Evolutionary conservation across 2,888 invertebrate genomes (phyloP).

Genomic region (Xanthia togata): DNA sequence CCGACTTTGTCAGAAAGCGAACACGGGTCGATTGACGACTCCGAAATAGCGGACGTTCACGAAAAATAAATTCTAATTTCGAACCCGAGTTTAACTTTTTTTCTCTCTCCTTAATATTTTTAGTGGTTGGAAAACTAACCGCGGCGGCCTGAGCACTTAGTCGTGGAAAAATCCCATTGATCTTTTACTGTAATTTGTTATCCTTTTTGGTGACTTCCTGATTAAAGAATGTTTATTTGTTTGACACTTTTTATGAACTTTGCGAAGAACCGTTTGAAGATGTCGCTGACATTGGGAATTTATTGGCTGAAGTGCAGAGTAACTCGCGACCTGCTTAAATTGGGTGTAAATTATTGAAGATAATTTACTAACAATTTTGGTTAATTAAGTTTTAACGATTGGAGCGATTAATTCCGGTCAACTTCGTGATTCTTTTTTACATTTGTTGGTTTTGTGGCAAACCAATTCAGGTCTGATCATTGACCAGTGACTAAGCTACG

Average conservation of each 20-base stretch:
- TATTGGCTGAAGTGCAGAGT: not conserved
- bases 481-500: slow-evolving; percentile 17
- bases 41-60: slow-evolving; percentile 82
- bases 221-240: slow-evolving; percentile 44
- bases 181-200: slow-evolving; percentile 64
- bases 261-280: slow-evolving; percentile 12
- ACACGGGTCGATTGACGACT: slow-evolving; percentile 81
- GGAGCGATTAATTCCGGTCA: slow-evolving; percentile 21
- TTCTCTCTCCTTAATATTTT: slow-evolving; percentile 70
- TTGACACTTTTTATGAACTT: slow-evolving; percentile 26
- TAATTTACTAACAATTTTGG: not conserved
- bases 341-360: slow-evolving; percentile 32
- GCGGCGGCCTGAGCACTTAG: slow-evolving; percentile 53
- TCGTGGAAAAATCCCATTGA: slow-evolving; percentile 63
- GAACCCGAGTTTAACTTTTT: slow-evolving; percentile 68
- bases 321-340: slow-evolving; percentile 18
- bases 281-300: slow-evolving; percentile 17
- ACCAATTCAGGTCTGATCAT: slow-evolving; percentile 4
- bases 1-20: slow-evolving; percentile 75
- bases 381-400: slow-evolving; percentile 11
- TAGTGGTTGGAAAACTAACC: slow-evolving; percentile 63
- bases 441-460: not conserved
- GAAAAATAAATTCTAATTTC: slow-evolving; percentile 82
- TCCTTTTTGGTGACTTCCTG: slow-evolving; percentile 60
- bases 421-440: not conserved